Evolutionary conservation across 2,888 invertebrate species (phyloP).

Genomic region (Ectemnius cavifrons): DNA sequence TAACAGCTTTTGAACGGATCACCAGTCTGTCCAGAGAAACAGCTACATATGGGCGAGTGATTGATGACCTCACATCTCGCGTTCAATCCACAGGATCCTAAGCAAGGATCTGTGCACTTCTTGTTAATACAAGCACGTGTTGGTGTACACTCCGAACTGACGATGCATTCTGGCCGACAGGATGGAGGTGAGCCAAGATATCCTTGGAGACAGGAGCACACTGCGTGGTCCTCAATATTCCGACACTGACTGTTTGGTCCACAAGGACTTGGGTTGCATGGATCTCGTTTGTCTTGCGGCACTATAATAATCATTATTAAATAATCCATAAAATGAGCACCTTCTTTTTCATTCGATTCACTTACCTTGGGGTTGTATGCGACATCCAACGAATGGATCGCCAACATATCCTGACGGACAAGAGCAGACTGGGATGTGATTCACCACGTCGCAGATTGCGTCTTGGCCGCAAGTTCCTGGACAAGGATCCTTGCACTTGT

Average conservation of each 20-base stretch:
- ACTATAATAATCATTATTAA: slow-evolving; percentile 30
- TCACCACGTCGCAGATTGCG: slow-evolving; percentile 88
- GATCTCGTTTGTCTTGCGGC: slow-evolving; percentile 60
- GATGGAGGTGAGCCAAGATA: slow-evolving; percentile 78
- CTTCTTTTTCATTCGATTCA: no score
- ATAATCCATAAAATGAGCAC: background rate
- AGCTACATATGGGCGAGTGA: slow-evolving; percentile 79
- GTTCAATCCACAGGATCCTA: slow-evolving; percentile 78
- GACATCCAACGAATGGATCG: slow-evolving; percentile 78
- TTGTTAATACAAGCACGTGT: slow-evolving; percentile 84
- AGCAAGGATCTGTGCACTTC: slow-evolving; percentile 84
- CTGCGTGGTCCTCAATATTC: slow-evolving; percentile 74
- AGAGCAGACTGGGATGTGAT: slow-evolving; percentile 84
- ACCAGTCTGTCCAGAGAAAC: slow-evolving; percentile 80
- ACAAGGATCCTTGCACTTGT: slow-evolving; percentile 92
- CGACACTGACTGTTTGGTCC: slow-evolving; percentile 78
- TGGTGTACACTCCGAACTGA: slow-evolving; percentile 78
- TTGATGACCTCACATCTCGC: slow-evolving; percentile 81
- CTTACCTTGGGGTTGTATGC: slow-evolving; percentile 60
- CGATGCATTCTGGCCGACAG: slow-evolving; percentile 77
- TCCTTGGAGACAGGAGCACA: slow-evolving; percentile 78
- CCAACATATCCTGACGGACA: slow-evolving; percentile 77
- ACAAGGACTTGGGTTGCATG: slow-evolving; percentile 76
- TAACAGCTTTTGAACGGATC: slow-evolving; percentile 89
- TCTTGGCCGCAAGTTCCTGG: slow-evolving; percentile 88